Base-by-base conservation (phyloP, 1,140 invertebrate genomes). In the Venturia canescens region DNA sequence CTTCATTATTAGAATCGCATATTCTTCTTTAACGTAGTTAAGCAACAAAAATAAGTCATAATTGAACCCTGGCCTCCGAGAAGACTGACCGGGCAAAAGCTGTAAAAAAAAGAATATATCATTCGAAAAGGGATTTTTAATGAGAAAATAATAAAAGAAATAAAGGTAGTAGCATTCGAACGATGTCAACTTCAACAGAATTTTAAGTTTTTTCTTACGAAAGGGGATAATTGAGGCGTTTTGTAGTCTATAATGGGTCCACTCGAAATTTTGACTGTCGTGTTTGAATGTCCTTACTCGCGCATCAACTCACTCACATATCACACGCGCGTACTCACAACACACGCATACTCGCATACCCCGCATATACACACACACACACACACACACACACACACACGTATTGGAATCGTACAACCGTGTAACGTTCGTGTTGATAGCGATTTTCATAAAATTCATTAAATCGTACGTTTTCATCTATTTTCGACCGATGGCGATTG, bases 201-300 rank as follows among this genome's bases (percentile, higher is more conserved):
- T 44, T 4, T 44, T 34, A 1, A 9, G 5, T 9, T 44, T 6
- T 44, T 44, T 13, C 2, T n/a, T 6, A 44, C 38, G 38, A 5
- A 44, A 9, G 13, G 38, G 38, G 38, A 34, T 6, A 44, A 44
- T n/a, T 11, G 38, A 9, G 38, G 3, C 38, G 38, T 44, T 44
- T 27, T 16, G 4, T 31, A 16, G 18, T 34, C n/a, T n/a, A n/a
- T n/a, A n/a, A n/a, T n/a, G n/a, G n/a, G 70, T 50, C n/a, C 29
- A 23, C 70, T 72, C 70, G 26, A 38, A 50, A n/a, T 72, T 50
- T 72, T 72, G 34, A 31, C 70, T 38, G 53, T 50, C 27, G 70
- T 72, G n/a, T n/a, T n/a, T 72, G 27, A 72, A 66, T 66, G 60
- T n/a, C 23, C 23, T 72, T 26, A 29, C 70, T 72, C 70, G 31